Evolutionary conservation across 2,888 invertebrate genomes (phyloP), one percentile per base, ranked within the genome.

Genomic region (Emmelina monodactyla): DNA sequence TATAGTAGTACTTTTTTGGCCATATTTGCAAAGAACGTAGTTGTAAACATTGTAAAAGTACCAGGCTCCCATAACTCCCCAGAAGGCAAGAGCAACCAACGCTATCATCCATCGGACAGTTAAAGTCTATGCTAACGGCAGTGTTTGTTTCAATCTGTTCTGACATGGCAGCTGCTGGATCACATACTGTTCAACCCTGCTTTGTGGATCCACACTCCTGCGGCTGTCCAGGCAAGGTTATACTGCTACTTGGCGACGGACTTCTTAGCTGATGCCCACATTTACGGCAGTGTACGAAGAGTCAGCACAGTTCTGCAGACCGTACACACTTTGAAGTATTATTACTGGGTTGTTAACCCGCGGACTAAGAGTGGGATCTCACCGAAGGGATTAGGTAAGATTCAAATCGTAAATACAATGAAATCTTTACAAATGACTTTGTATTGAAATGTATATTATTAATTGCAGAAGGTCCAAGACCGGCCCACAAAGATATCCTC

Each of bases 191-290:
- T 99, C 87, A 99, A 99, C 85, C 98, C 99, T 6, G 94, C 96
- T 16, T 83, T 99, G 43, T 99, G 99, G 99, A 97, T 99, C 58
- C 94, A 98, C 79, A 95, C 98, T 9, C 93, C 96, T 33, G 93
- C 97, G 19, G 89, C 92, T 45, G 98, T 98, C 6, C 97, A 97
- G 71, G 92, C 94, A 31, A 85, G 91, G 47, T 86, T 99, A 33
- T 99, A 99, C 83, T 94, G 94, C 58, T 99, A 98, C 80, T 82
- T 99, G 75, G 96, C 98, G 29, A 96, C 96, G n/a, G 98, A 99
- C 73, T 99, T 99, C 82, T 84, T 99, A 39, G 93, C 93, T 40
- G 97, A 98, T 70, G 94, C 96, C 2, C 96, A 97, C 72, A 96
- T 97, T 58, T 97, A 97, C 79, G 95, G 93, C 55, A 96, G 95